Evolutionary conservation across 1,140 invertebrate genomes (phyloP).

Genomic region (Sycobia sp.): DNA sequence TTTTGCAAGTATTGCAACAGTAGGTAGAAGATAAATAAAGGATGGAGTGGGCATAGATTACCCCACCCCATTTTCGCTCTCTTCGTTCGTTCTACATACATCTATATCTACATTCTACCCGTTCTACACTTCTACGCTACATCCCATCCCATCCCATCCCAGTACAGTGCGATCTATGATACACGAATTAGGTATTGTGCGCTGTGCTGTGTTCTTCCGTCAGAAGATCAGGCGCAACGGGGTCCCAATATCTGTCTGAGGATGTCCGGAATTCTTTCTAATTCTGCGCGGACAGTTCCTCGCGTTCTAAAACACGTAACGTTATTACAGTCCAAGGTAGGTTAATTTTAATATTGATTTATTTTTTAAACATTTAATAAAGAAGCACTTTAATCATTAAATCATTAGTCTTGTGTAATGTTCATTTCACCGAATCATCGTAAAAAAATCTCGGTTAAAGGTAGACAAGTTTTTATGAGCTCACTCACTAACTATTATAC

Average conservation of each 20-base stretch:
- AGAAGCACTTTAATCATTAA: background rate
- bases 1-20: too few relatives aligned
- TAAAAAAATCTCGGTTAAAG: background rate
- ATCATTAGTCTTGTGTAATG: slow-evolving; percentile 2
- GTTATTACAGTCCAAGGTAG: slow-evolving; percentile 54
- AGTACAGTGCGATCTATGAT: slow-evolving; percentile 9
- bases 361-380: background rate
- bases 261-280: slow-evolving; percentile 58
- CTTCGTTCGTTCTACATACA: too few relatives aligned
- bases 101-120: too few relatives aligned
- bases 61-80: too few relatives aligned
- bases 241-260: slow-evolving; percentile 34
- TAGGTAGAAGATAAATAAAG: too few relatives aligned
- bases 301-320: slow-evolving; percentile 52
- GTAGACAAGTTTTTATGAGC: background rate
- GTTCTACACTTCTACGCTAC: too few relatives aligned
- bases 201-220: slow-evolving; percentile 20
- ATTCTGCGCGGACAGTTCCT: slow-evolving; percentile 55
- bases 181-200: slow-evolving; percentile 9
- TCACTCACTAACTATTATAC: slow-evolving; percentile 19
- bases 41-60: too few relatives aligned
- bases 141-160: too few relatives aligned
- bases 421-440: background rate
- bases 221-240: slow-evolving; percentile 21
- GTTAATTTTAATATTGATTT: background rate